Evolutionary conservation across 2,797 vertebrate species (phyloP).

Genomic region (Tympanoctomys barrerae): DNA sequence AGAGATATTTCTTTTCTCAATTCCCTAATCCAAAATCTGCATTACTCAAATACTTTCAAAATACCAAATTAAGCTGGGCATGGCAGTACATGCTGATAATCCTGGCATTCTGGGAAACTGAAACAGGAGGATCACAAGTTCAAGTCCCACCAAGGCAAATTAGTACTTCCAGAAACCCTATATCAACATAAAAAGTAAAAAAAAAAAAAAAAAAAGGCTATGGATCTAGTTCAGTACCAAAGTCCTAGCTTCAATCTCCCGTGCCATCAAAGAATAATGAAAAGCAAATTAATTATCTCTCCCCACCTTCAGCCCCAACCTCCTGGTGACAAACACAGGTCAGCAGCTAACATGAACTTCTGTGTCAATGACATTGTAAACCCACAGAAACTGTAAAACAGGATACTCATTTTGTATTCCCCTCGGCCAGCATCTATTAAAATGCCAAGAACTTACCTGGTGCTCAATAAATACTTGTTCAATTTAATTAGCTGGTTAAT

Average conservation of each 20-base stretch:
- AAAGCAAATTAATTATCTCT: neutral
- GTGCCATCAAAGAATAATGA: neutral
- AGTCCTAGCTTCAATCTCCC: neutral
- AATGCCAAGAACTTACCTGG: conserved; percentile 74
- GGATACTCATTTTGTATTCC: conserved; percentile 63
- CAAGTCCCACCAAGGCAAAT: neutral
- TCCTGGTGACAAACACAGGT: neutral
- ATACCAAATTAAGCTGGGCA: neutral
- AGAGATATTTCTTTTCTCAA: too few species aligned
- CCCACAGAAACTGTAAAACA: conserved; percentile 57
- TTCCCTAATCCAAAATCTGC: neutral
- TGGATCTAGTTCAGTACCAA: neutral
- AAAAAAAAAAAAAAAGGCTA: neutral
- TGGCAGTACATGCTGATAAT: neutral
- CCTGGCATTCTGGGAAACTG: neutral
- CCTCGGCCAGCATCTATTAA: conserved; percentile 64
- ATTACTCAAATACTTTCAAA: conserved; percentile 9
- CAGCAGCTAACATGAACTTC: neutral
- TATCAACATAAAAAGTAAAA: neutral
- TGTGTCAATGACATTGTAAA: conserved; percentile 57
- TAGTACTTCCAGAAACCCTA: neutral
- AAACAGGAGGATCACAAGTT: neutral
- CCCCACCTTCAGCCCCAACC: neutral
- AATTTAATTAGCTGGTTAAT: conserved; percentile 78
- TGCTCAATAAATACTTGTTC: conserved; percentile 78